A percentile compares a stretch with the other conserved stretches of the same genome.
Evolutionary conservation across 2,888 invertebrate species (phyloP).

Genomic region (Tigriopus californicus): DNA sequence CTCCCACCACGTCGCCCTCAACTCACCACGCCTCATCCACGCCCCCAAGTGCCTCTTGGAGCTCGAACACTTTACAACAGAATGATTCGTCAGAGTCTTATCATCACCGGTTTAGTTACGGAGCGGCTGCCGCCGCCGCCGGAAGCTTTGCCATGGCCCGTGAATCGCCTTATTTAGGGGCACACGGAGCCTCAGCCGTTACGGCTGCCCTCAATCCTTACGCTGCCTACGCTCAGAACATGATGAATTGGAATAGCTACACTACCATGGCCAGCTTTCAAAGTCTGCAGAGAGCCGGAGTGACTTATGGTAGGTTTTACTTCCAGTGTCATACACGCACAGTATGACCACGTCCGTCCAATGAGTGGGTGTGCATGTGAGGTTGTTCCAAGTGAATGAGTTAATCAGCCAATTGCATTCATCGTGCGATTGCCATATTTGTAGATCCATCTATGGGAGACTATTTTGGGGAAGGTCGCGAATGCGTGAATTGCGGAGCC

Average conservation of each 20-base stretch:
- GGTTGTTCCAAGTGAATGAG: no score
- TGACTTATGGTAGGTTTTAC: constrained; percentile 4
- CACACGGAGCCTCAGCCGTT: not conserved
- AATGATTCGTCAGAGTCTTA: no score
- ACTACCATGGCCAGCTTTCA: not conserved
- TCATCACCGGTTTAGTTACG: not conserved
- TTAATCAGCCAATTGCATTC: not conserved
- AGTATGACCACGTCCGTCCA: no score
- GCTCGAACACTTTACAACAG: no score
- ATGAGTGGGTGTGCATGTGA: no score
- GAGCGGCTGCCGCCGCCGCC: not conserved
- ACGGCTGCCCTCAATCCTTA: not conserved
- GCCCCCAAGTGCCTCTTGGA: no score
- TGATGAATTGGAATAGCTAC: constrained; percentile 11
- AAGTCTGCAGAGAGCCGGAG: constrained; percentile 9
- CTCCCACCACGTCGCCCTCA: no score
- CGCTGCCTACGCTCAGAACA: constrained; percentile 6
- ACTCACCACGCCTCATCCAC: no score
- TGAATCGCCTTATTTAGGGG: constrained; percentile 2
- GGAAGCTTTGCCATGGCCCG: not conserved
- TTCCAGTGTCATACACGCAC: not conserved
- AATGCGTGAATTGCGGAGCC: constrained; percentile 54
- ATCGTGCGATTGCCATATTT: not conserved
- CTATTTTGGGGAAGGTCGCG: constrained; percentile 35
- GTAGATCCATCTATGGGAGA: constrained; percentile 7